Evolutionary conservation across 2,888 invertebrate genomes (phyloP).

Genomic region (Bugulina stolonifera): DNA sequence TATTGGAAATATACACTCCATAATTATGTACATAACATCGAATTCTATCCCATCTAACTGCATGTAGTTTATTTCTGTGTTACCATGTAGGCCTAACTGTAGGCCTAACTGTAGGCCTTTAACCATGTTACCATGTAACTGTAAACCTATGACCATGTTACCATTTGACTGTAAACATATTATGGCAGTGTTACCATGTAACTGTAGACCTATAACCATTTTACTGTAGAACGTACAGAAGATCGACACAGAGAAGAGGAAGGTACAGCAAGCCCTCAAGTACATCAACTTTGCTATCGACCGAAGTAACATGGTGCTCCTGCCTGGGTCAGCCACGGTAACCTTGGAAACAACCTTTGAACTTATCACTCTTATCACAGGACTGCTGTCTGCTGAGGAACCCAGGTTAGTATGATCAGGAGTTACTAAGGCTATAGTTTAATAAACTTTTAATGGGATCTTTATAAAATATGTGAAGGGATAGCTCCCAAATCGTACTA

Average conservation of each 20-base stretch:
- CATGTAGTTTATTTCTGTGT: not conserved
- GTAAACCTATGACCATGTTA: no score
- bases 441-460: no score
- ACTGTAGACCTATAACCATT: no score
- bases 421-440: not conserved
- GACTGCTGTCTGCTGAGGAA: slow-evolving; percentile 30
- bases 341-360: slow-evolving; percentile 81
- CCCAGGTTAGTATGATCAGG: slow-evolving; percentile 3
- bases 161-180: no score
- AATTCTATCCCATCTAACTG: not conserved
- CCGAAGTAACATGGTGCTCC: slow-evolving; percentile 83
- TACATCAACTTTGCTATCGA: slow-evolving; percentile 88
- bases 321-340: slow-evolving; percentile 87
- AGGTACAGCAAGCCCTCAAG: slow-evolving; percentile 70
- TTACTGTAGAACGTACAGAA: slow-evolving; percentile 42
- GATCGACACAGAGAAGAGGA: slow-evolving; percentile 41
- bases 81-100: not conserved
- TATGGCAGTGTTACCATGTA: not conserved
- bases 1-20: no score
- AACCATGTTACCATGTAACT: not conserved
- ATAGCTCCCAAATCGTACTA: no score
- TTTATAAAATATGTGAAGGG: no score
- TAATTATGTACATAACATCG: no score
- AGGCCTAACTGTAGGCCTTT: not conserved
- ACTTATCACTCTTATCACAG: slow-evolving; percentile 36